Evolutionary conservation across 2,113 vertebrate genomes (phyloP).

Genomic region (Apodemus sylvaticus): DNA sequence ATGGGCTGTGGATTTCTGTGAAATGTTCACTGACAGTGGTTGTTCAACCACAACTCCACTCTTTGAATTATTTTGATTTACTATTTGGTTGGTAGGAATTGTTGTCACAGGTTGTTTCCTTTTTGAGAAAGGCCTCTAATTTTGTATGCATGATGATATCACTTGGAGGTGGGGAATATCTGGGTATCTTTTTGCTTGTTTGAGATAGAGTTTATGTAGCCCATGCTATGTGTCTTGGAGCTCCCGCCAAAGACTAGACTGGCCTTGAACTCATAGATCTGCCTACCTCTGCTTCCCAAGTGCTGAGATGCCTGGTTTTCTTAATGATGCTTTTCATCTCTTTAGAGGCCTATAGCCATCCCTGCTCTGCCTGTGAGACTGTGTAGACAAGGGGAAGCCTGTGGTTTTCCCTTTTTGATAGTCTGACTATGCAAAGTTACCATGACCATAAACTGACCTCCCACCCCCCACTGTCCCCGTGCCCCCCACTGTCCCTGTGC

Average conservation of each 20-base stretch:
- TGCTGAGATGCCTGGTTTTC: not conserved
- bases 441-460: not conserved
- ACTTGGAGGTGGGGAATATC: not conserved
- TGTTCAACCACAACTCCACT: not conserved
- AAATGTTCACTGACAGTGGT: not conserved
- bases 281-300: not conserved
- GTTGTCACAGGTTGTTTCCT: not conserved
- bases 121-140: not conserved
- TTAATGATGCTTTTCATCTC: not conserved
- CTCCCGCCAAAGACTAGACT: not conserved
- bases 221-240: not conserved
- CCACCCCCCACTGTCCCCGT: not conserved
- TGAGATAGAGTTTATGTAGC: not conserved
- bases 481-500: not conserved
- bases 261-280: not conserved
- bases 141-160: not conserved
- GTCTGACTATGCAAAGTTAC: not conserved
- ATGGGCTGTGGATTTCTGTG: not conserved
- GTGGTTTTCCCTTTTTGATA: not conserved
- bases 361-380: not conserved
- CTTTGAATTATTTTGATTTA: conserved; percentile 26
- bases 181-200: not conserved
- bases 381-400: not conserved
- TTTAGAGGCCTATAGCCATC: not conserved
- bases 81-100: not conserved